A percentile compares a stretch with the other conserved stretches of the same genome.
Conservation (phyloP, 2,888 invertebrate genomes). For the Heptascelio sp. region DNA sequence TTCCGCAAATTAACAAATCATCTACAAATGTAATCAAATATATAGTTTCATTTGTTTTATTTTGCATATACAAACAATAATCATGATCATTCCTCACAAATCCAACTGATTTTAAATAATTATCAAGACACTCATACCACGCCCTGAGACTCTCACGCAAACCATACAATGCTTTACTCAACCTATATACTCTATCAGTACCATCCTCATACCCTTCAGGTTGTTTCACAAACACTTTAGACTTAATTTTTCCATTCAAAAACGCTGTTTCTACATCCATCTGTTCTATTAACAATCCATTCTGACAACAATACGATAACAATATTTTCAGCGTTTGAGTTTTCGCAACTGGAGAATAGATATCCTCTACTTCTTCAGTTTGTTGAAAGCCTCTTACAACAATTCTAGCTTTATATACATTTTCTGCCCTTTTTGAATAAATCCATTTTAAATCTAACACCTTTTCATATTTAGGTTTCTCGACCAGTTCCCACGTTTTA, state of each 20-base stretch:
- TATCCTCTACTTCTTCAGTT: too few species aligned
- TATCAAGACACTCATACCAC: conserved; percentile 70
- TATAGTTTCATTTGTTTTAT: not conserved
- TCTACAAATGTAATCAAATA: conserved; percentile 19
- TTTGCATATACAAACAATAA: conserved; percentile 33
- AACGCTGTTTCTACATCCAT: conserved; percentile 62
- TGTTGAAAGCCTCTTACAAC: too few species aligned
- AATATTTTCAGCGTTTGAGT: not conserved
- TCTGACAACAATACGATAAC: not conserved
- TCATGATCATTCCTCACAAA: conserved; percentile 57
- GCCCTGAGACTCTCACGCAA: conserved; percentile 67
- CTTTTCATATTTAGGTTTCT: too few species aligned
- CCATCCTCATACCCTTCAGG: conserved; percentile 52
- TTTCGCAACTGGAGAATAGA: too few species aligned
- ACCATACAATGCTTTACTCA: conserved; percentile 69
- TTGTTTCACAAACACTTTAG: conserved; percentile 51
- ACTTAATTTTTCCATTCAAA: conserved; percentile 53
- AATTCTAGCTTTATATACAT: too few species aligned
- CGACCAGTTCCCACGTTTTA: conserved; percentile 17
- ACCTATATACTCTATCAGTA: conserved; percentile 45
- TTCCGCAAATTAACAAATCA: conserved; percentile 10
- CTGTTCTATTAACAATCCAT: not conserved
- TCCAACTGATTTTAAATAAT: conserved; percentile 51
- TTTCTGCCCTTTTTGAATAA: too few species aligned
- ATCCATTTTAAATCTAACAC: too few species aligned